phyloP scores from a whole-genome alignment of 2,113 vertebrate species.

The Pangasianodon gigas region DNA sequence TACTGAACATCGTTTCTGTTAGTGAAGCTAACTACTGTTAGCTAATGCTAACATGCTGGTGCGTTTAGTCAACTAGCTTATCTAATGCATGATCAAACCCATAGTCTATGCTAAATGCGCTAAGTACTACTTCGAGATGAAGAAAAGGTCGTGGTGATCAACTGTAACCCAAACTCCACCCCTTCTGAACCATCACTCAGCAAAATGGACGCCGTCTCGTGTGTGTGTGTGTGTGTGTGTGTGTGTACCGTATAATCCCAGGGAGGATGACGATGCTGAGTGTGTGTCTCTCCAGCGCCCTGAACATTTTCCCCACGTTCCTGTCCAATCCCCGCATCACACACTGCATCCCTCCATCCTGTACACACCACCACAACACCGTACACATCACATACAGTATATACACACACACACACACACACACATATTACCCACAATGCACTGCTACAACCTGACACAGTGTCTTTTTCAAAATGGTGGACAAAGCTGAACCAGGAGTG shows the following conservation, averaged over 20 bases:
- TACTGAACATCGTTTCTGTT: too few relatives aligned
- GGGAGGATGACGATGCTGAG: constrained; percentile 82
- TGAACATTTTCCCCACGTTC: constrained; percentile 77
- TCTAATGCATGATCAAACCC: too few relatives aligned
- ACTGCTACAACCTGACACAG: not conserved
- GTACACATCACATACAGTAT: not conserved
- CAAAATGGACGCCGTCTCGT: not conserved
- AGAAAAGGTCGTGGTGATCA: not conserved
- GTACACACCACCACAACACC: not conserved
- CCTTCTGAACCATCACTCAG: not conserved
- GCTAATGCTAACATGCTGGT: too few relatives aligned
- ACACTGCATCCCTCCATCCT: constrained; percentile 70
- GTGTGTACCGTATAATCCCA: constrained; percentile 74
- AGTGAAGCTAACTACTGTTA: too few relatives aligned
- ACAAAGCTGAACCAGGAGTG: too few relatives aligned
- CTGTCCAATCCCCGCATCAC: constrained; percentile 75
- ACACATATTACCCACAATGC: not conserved
- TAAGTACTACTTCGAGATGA: too few relatives aligned
- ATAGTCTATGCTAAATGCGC: too few relatives aligned
- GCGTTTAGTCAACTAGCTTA: too few relatives aligned
- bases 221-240: not conserved
- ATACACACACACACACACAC: too few relatives aligned
- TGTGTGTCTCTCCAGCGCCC: constrained; percentile 71
- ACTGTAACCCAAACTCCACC: not conserved
- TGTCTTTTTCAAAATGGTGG: not conserved